phyloP scores from a whole-genome alignment of 2,113 vertebrate species.

The Bos indicus region DNA sequence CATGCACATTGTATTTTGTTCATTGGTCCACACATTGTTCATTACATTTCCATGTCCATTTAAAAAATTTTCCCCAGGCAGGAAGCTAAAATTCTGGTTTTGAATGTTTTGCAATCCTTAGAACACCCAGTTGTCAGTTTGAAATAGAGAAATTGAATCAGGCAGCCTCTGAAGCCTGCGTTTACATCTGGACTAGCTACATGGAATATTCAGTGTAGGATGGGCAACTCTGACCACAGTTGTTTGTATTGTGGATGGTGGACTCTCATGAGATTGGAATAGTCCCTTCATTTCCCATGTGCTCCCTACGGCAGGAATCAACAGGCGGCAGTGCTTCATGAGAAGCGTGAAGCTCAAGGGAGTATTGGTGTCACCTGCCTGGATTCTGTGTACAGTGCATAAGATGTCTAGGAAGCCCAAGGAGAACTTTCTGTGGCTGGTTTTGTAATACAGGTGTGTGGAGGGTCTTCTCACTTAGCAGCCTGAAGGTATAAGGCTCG shows the following conservation, averaged over 20 bases:
- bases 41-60: conserved; percentile 20
- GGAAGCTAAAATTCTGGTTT: conserved; percentile 17
- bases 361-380: neutral
- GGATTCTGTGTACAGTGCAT: neutral
- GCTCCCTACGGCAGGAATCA: neutral
- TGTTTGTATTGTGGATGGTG: neutral
- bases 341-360: neutral
- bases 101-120: neutral
- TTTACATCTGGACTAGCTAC: conserved; percentile 42
- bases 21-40: neutral
- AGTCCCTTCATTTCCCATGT: neutral
- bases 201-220: neutral
- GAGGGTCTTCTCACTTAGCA: neutral
- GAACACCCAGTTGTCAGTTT: neutral
- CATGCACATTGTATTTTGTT: conserved; percentile 24
- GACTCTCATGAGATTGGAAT: neutral
- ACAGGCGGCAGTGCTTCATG: neutral
- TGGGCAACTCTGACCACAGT: neutral
- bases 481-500: neutral
- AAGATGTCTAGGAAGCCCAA: neutral
- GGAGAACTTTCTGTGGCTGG: neutral
- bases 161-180: neutral
- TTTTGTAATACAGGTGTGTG: neutral
- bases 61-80: neutral
- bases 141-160: neutral